These are phyloP conservation scores for Porites evermanni DNA, from an alignment of 92 coral and sea anemone genomes.

Conservation along the genomic window DNA sequence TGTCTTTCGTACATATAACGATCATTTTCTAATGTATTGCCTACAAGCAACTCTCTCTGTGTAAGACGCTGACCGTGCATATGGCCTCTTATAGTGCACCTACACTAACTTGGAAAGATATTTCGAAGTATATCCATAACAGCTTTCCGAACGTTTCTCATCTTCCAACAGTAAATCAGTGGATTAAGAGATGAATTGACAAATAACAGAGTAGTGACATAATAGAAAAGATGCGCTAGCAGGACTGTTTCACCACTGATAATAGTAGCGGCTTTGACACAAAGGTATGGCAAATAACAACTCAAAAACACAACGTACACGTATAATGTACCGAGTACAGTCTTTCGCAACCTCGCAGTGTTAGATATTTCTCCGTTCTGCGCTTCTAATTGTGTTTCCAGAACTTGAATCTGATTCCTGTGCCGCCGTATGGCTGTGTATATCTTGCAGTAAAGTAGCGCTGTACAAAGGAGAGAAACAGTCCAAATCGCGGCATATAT, in stretches of 20 bases:
- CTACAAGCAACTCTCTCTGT: too few relatives aligned
- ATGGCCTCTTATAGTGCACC: too few relatives aligned
- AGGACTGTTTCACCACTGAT: neutral
- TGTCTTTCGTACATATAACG: too few relatives aligned
- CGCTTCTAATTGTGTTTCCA: neutral
- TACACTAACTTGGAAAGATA: too few relatives aligned
- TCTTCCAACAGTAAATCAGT: too few relatives aligned
- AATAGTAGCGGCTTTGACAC: neutral
- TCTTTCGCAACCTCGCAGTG: neutral
- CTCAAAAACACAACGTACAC: neutral
- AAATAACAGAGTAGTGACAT: too few relatives aligned
- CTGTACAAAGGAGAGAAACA: neutral
- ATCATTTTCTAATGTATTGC: too few relatives aligned
- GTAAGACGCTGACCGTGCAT: too few relatives aligned
- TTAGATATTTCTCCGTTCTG: neutral
- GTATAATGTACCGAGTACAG: neutral
- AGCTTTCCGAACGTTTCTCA: too few relatives aligned
- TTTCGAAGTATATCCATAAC: too few relatives aligned
- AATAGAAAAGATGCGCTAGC: neutral
- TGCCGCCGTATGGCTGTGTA: neutral
- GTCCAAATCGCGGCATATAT: neutral
- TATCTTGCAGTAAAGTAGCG: neutral
- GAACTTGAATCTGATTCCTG: neutral
- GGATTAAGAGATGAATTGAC: too few relatives aligned
- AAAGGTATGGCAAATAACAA: neutral